Evolutionary conservation across 2,797 vertebrate genomes (phyloP).

Genomic region (Pseudochaenichthys georgianus): DNA sequence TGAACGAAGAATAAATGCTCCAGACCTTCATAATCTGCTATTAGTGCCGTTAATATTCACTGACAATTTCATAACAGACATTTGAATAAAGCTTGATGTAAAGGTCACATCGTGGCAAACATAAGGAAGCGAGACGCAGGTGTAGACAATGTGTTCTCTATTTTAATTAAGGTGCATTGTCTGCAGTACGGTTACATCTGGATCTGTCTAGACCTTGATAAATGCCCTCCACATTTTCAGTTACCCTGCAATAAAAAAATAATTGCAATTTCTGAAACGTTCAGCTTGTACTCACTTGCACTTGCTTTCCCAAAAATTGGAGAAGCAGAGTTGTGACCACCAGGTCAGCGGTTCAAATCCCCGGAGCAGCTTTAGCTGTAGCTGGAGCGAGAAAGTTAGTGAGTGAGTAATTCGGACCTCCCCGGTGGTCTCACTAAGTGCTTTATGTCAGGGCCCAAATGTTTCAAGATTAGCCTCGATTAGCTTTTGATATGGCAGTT

Average conservation of each 20-base stretch:
- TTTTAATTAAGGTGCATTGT: too few species aligned
- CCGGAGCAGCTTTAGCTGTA: slow-evolving; percentile 20
- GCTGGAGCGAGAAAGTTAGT: slow-evolving; percentile 28
- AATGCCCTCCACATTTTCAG: not conserved
- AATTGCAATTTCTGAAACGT: not conserved
- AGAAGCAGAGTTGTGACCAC: slow-evolving; percentile 37
- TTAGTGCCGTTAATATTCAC: too few species aligned
- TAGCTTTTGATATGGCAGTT: slow-evolving; percentile 61
- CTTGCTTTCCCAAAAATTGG: slow-evolving; percentile 38
- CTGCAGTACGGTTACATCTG: too few species aligned
- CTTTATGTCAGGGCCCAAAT: slow-evolving; percentile 55
- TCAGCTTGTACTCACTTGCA: slow-evolving; percentile 20
- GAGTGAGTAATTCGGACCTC: slow-evolving; percentile 50
- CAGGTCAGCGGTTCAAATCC: slow-evolving; percentile 56
- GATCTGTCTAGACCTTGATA: not conserved
- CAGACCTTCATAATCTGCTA: too few species aligned
- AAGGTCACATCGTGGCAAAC: not conserved
- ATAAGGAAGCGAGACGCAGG: not conserved
- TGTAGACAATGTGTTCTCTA: not conserved
- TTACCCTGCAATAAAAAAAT: not conserved
- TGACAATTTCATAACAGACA: too few species aligned
- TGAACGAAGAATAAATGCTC: too few species aligned
- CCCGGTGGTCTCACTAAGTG: slow-evolving; percentile 55
- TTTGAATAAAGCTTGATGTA: not conserved
- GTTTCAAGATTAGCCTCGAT: slow-evolving; percentile 60